Percentiles rank a stretch among this genome's conserved stretches.
Conservation (phyloP, 2,113 vertebrate genomes). For the Tricholaema leucomelas region DNA sequence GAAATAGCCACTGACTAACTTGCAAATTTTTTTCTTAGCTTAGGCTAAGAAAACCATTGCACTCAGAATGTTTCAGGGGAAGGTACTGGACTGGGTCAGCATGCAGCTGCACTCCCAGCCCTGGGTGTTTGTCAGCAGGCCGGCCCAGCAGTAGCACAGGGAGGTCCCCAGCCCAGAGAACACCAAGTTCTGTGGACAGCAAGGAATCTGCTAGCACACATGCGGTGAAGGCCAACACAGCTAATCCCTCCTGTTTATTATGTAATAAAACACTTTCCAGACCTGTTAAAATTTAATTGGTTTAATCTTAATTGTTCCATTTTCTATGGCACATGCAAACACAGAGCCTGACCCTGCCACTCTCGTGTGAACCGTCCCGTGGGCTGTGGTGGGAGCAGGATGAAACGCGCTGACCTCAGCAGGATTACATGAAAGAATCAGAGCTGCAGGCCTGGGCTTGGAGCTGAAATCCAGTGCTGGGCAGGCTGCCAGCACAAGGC, state of each 20-base stretch:
- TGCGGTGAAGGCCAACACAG: accelerated
- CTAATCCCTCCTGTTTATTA: constrained; percentile 53
- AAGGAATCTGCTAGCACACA: background rate
- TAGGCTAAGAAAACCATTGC: background rate
- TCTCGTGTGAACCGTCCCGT: background rate
- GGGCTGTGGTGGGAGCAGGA: background rate
- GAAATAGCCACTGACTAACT: background rate
- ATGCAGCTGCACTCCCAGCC: background rate
- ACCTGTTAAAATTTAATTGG: constrained; percentile 61
- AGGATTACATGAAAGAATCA: background rate
- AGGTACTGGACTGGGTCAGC: background rate
- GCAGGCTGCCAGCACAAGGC: constrained; percentile 20
- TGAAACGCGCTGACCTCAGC: constrained; percentile 38
- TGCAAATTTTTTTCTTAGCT: background rate
- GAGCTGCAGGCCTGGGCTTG: constrained; percentile 14
- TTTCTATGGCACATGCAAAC: constrained; percentile 5
- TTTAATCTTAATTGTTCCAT: constrained; percentile 49
- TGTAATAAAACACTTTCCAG: constrained; percentile 64
- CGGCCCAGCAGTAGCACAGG: accelerated
- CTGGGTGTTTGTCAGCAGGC: accelerated
- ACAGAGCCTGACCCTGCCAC: constrained; percentile 43
- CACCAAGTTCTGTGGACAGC: background rate
- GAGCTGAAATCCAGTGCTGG: background rate
- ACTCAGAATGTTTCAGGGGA: background rate
- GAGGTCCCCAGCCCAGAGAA: background rate